Conservation (phyloP, 2,797 vertebrate species). For the Gobio occitaniae region DNA sequence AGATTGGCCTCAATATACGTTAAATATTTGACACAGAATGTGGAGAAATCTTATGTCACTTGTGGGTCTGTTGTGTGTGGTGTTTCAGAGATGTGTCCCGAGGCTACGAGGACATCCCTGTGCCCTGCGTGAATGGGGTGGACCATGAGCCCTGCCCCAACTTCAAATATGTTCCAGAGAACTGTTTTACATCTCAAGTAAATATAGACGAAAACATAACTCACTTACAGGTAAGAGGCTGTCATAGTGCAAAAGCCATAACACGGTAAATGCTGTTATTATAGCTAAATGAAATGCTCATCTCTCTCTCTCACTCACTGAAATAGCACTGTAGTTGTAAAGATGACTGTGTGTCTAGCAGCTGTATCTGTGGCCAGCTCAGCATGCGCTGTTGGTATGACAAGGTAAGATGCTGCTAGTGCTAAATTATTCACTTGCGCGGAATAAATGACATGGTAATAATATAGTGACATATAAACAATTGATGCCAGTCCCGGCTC, state of each 20-base stretch:
- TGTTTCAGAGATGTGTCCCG: constrained; percentile 89
- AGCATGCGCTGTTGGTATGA: constrained; percentile 97
- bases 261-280: background rate
- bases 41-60: constrained; percentile 6
- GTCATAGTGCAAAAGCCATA: constrained; percentile 1
- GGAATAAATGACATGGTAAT: background rate
- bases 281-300: background rate
- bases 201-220: constrained; percentile 96
- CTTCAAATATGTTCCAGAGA: constrained; percentile 95
- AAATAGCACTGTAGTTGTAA: constrained; percentile 91
- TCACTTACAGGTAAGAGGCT: constrained; percentile 86
- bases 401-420: constrained; percentile 78
- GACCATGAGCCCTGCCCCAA: constrained; percentile 88
- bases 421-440: constrained; percentile 11
- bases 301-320: background rate
- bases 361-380: constrained; percentile 95
- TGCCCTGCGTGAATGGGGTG: constrained; percentile 90
- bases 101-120: constrained; percentile 90
- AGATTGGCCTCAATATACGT: background rate
- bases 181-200: constrained; percentile 92
- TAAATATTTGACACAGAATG: background rate
- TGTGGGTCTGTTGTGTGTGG: background rate
- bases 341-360: constrained; percentile 94
- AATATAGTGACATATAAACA: background rate
- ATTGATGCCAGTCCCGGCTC: background rate